phyloP scores from a whole-genome alignment of 2,888 invertebrate genomes.

The Tuberolachnus salignus region DNA sequence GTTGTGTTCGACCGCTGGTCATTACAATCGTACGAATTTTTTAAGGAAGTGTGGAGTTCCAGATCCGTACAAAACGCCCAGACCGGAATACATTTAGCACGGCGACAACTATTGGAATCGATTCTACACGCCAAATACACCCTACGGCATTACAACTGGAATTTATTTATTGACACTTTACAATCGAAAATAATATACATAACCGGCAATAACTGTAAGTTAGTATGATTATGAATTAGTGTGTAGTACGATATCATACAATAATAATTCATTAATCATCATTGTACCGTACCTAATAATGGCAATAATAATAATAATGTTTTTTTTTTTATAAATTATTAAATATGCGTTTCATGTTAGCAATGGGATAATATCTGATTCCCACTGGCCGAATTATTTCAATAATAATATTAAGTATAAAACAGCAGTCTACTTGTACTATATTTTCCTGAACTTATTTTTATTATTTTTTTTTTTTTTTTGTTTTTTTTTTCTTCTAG shows the following conservation, averaged over 20 bases:
- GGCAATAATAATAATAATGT: too few relatives aligned
- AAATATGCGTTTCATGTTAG: too few relatives aligned
- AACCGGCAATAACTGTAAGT: conserved; percentile 48
- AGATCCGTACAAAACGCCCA: conserved; percentile 35
- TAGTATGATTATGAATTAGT: background rate
- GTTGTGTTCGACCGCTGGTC: conserved; percentile 44
- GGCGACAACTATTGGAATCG: conserved; percentile 21
- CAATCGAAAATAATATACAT: conserved; percentile 52
- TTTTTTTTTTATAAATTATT: too few relatives aligned
- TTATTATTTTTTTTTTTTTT: background rate
- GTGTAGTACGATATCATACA: too few relatives aligned
- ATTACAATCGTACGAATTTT: conserved; percentile 10
- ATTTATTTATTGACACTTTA: conserved; percentile 7
- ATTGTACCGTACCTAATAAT: too few relatives aligned
- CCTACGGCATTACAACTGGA: conserved; percentile 16
- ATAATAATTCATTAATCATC: background rate
- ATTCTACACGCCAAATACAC: conserved; percentile 18
- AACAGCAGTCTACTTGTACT: too few relatives aligned
- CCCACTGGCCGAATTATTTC: too few relatives aligned
- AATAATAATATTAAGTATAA: too few relatives aligned
- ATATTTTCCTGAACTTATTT: background rate
- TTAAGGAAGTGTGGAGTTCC: conserved; percentile 41
- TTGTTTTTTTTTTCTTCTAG: conserved; percentile 59
- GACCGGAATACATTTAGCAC: background rate
- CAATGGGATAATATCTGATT: too few relatives aligned